Evolutionary conservation across 2,888 invertebrate genomes (phyloP), one percentile per base, ranked within the genome.

Genomic region (Trypoxylon attenuatum): DNA sequence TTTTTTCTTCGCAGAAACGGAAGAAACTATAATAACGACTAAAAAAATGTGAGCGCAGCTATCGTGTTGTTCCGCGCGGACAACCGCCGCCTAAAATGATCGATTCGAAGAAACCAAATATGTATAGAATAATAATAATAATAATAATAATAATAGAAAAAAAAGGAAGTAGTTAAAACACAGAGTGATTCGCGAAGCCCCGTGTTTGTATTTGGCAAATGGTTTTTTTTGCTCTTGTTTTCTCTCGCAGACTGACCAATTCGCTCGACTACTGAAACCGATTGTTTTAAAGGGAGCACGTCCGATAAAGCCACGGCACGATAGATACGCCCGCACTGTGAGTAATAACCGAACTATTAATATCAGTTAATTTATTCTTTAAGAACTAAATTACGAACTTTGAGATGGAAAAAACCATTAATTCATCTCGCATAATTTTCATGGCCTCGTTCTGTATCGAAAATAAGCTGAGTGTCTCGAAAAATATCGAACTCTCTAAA

Each of bases 381-480:
- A 69, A 60, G 65, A 65, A 46, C 45, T 65, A 71, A 68, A 47
- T 53, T 67, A 50, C 61, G 54, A 58, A 60, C 56, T 41, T 66
- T 39, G 4, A n/a, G 38, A 50, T 23, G 46, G 56, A 42, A 16
- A 52, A 56, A 23, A 47, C 51, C 8, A 65, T 50, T 38, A 29
- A 33, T 25, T 27, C 29, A 38, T 43, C 27, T 47, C 47, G 47
- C 38, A 65, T 41, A 47, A 6, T 51, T 29, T 46, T 33, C 22
- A 13, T 56, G 29, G 29, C 25, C 41, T 46, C 33, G 15, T 22
- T 43, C 21, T 43, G 21, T 21, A 10, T 21, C 8, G 6, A 38
- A 21, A 52, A 27, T 13, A 43, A 38, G 16, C 15, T 23, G 21
- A 19, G 33, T 49, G 42, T 8, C 27, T 42, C 22, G 19, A 25